Conservation (phyloP, 2,797 vertebrate genomes). For the Sparus aurata region DNA sequence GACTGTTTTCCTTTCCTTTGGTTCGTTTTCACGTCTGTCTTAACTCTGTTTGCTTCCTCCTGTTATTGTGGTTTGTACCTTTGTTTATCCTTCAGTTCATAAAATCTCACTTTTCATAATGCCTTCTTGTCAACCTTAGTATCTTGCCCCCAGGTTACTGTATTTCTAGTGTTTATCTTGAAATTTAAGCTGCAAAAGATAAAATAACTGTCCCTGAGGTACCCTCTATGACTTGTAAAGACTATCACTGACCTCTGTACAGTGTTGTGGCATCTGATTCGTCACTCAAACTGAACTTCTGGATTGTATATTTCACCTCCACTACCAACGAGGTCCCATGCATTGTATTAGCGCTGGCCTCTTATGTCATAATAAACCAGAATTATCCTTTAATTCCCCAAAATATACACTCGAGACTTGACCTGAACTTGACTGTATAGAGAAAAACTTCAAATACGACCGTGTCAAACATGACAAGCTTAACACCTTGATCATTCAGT, state of each 20-base stretch:
- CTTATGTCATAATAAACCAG: background rate
- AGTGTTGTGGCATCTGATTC: background rate
- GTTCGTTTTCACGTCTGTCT: too few species aligned
- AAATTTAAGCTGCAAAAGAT: background rate
- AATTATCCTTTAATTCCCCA: background rate
- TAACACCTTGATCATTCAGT: background rate
- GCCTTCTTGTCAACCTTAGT: too few species aligned
- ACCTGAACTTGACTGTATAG: background rate
- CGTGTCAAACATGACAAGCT: background rate
- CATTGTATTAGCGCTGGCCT: background rate
- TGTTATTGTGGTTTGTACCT: too few species aligned
- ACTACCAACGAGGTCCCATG: too few species aligned
- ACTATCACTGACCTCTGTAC: background rate
- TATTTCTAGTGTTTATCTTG: background rate
- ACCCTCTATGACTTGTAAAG: background rate
- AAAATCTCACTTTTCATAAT: too few species aligned
- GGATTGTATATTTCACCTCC: background rate
- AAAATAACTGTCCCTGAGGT: too few species aligned
- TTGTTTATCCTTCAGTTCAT: too few species aligned
- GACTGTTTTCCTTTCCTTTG: too few species aligned
- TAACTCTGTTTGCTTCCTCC: too few species aligned
- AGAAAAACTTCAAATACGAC: background rate
- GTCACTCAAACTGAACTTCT: conserved; percentile 2
- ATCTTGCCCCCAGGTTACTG: too few species aligned
- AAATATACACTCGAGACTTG: background rate